These are phyloP conservation scores for Trichonephila inaurata DNA, from an alignment of 1,140 invertebrate species.

Conservation along the genomic window DNA sequence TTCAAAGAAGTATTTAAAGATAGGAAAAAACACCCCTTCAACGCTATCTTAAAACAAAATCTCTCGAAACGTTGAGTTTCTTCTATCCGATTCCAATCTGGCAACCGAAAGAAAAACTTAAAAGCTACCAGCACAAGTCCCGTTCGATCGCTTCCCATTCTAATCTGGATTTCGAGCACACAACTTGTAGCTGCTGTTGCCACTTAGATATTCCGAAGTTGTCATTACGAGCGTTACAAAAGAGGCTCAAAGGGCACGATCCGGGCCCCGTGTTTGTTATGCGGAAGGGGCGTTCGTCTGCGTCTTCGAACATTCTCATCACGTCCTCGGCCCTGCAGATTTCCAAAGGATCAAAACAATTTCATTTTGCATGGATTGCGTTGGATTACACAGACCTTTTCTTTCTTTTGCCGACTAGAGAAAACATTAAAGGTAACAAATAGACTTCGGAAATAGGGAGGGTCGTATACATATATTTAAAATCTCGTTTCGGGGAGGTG, in stretches of 20 bases:
- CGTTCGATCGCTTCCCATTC: constrained; percentile 15
- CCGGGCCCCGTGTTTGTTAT: constrained; percentile 27
- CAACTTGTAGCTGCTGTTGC: constrained; percentile 74
- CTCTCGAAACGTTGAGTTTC: neutral
- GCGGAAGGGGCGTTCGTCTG: neutral
- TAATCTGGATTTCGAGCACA: constrained; percentile 63
- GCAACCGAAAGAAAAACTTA: neutral
- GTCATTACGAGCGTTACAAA: constrained; percentile 50
- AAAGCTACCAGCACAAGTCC: constrained; percentile 40
- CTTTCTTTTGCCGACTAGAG: neutral
- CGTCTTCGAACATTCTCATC: constrained; percentile 20
- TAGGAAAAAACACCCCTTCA: neutral
- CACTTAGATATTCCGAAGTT: constrained; percentile 70
- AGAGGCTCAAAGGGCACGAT: constrained; percentile 49
- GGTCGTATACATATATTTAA: neutral
- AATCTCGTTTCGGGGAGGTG: neutral
- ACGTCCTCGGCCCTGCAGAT: constrained; percentile 49
- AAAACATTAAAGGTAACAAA: constrained; percentile 18
- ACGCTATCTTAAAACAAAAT: neutral
- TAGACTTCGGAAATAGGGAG: neutral
- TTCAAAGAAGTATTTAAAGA: too few species aligned
- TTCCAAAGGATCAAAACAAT: constrained; percentile 62
- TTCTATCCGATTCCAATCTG: neutral
- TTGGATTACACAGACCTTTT: neutral
- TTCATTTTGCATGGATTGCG: constrained; percentile 71